Evolutionary conservation across 1,140 invertebrate species (phyloP), one percentile per base, ranked within the genome.

Genomic region (Andricus grossulariae): DNA sequence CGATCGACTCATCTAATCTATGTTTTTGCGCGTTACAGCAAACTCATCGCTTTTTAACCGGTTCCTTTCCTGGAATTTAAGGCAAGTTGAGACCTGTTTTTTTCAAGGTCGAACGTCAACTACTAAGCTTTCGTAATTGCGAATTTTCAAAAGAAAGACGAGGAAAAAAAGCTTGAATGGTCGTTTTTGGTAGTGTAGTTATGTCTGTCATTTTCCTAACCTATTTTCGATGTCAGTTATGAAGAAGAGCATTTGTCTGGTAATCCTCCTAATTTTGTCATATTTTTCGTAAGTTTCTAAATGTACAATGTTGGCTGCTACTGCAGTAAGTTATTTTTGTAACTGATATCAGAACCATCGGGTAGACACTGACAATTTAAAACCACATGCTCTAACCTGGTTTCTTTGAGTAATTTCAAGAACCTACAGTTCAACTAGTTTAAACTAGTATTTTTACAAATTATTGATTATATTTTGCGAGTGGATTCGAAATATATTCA

Each of bases 401-500:
- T 66, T 66, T 66, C 32, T n/a, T 39, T 39, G n/a, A 66, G 60
- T 13, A 45, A 66, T 66, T 66, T 66, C 57, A 60, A 60, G 57
- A 45, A 66, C 39, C 39, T 39, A 13, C 25, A 66, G 16, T 45
- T 16, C 25, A 45, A 66, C 60, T 21, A 66, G 60, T 66, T 66
- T 66, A 39, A 16, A 39, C 39, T 13, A 55, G 54, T 25, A n/a
- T 12, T 66, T 39, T 66, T 66, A 8, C 32, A 39, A 66, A 16
- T 39, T 66, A 12, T 66, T 5, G 32, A 16, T 13, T 66, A 6
- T 12, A 66, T 66, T 32, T 66, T 66, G 11, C 1, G 6, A 32
- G 32, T 66, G 13, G 57, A 32, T 32, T 32, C 21, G 19, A 66
- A 39, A 32, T 66, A 66, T 12, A 32, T 66, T 32, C 21, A 32